Evolutionary conservation across 2,797 vertebrate species (phyloP).

Genomic region (Hypotaenidia philippensis): DNA sequence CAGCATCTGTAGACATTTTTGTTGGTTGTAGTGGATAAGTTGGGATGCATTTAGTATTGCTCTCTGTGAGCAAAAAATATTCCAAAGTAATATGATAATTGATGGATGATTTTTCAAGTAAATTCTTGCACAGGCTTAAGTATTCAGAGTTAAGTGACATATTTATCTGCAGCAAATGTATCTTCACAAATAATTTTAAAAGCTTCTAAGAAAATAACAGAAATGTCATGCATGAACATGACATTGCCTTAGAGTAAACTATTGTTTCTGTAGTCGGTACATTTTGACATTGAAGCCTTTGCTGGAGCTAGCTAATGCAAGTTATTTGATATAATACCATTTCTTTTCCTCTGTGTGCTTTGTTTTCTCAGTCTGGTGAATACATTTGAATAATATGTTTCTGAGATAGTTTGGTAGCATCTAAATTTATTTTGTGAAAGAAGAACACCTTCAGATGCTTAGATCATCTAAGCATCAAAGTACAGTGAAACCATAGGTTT

Average conservation of each 20-base stretch:
- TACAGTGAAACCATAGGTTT: not conserved
- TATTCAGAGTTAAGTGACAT: not conserved
- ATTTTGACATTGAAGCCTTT: not conserved
- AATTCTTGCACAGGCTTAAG: not conserved
- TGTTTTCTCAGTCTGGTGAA: not conserved
- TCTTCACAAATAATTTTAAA: not conserved
- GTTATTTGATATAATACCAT: not conserved
- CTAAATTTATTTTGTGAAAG: not conserved
- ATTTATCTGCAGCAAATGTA: not conserved
- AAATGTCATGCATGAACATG: not conserved
- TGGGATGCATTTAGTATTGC: not conserved
- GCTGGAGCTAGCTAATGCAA: not conserved
- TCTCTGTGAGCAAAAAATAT: not conserved
- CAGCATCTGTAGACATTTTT: not conserved
- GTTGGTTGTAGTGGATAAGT: not conserved
- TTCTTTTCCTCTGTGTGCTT: not conserved
- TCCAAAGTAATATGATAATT: not conserved
- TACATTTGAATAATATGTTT: not conserved
- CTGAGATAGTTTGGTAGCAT: not conserved
- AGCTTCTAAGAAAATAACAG: not conserved
- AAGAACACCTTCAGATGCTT: not conserved
- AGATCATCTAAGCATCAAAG: not conserved
- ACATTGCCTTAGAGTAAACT: not conserved
- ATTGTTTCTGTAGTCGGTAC: not conserved
- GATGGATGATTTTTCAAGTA: not conserved